Conservation (phyloP, 2,113 vertebrate genomes). For the Serinus canaria region DNA sequence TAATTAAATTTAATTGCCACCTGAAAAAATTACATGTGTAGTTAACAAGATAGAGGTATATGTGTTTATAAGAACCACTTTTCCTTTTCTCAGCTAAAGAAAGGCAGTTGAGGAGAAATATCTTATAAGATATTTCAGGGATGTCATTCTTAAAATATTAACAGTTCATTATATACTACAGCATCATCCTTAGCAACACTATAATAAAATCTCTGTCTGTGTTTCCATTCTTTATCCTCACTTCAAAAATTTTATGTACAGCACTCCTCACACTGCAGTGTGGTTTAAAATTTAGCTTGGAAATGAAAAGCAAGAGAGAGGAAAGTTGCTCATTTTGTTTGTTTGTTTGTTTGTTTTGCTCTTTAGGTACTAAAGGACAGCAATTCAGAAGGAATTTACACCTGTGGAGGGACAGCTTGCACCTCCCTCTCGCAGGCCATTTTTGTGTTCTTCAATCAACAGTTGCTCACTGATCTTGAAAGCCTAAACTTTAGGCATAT, state of each 20-base stretch:
- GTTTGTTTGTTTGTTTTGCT: background rate
- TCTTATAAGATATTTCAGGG: background rate
- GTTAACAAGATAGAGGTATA: background rate
- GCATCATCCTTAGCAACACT: background rate
- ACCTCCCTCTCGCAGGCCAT: background rate
- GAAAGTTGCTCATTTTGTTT: background rate
- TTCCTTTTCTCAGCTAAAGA: background rate
- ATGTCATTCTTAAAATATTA: conserved; percentile 42
- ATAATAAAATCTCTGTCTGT: background rate
- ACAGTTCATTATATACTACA: background rate
- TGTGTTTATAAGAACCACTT: background rate
- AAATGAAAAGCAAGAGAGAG: background rate
- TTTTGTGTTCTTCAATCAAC: background rate
- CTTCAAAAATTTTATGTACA: background rate
- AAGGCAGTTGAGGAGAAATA: conserved; percentile 8
- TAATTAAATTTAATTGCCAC: background rate
- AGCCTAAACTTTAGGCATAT: background rate
- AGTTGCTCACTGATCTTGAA: background rate
- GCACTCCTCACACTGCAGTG: background rate
- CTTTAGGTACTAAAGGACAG: background rate
- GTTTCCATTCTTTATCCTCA: background rate
- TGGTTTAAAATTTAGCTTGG: background rate
- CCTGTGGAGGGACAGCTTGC: background rate
- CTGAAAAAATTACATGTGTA: background rate
- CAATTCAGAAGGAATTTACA: background rate